Base-by-base conservation (phyloP, 2,888 invertebrate genomes). In the Loripinus fragilis region DNA sequence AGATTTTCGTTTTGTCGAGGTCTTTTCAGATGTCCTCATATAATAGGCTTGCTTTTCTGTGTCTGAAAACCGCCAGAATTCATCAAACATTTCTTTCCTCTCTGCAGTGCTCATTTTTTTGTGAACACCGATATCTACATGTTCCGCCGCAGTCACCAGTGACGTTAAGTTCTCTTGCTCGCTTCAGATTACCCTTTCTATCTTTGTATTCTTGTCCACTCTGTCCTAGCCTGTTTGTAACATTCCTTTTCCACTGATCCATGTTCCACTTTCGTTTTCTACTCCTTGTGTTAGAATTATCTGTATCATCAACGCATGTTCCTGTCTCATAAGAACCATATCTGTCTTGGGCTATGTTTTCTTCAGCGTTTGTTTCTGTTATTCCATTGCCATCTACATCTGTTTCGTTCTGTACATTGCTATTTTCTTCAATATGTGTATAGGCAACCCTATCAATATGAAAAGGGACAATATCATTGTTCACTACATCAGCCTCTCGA, bases 61-160 rank as follows among this genome's bases (percentile, higher is more conserved):
- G 3, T 30, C 28, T 30, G 28, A 8, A n/a, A 50, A 35, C 30
- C 25, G 30, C 23, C 35, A 74, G 33, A 38, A 74, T 15, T 17
- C 20, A 28, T 68, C 35, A 74, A 74, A 74, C 23, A 74, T 28
- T 38, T 65, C 68, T 68, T 68, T 23, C 42, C 74, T 68, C 55
- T 23, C 42, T 74, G 52, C 15, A 5, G 52, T 2, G 3, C 25
- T 52, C 5, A 52, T 52, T 3, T 28, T 50, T 10, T 28, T 52
- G 52, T 25, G 52, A 8, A 8, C 52, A 10, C 1, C 25, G 52
- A 28, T 23, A 52, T 52, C n/a, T 52, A 25, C 25, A 52, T 52
- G 25, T 25, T 10, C 52, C 17, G 28, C 17, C 7, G n/a, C 52
- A 52, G 52, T 52, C 52, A 5, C 15, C 15, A 12, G 52, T 12